A percentile compares a stretch with the other conserved stretches of the same genome.
These are phyloP conservation scores for Akabosia matsudoensis DNA, from an alignment of 1,140 invertebrate species.

Conservation along the genomic window DNA sequence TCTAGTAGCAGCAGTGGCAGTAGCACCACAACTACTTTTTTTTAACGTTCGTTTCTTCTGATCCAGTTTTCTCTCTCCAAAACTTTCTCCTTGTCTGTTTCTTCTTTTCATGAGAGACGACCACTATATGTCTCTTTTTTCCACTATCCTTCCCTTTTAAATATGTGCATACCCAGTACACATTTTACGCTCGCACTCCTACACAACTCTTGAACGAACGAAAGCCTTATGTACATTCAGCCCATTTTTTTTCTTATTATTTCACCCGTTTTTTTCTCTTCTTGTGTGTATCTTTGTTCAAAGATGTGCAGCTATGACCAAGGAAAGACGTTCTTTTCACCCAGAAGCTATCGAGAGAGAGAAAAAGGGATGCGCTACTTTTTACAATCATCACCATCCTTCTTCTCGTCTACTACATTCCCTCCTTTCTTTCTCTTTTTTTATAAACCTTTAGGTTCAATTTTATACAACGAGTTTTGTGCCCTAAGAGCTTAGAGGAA, in stretches of 20 bases:
- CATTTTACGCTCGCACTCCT: too few species aligned
- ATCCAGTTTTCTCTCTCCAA: conserved; percentile 3
- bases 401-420: neutral
- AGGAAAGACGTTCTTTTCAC: neutral
- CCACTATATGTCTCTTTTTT: too few species aligned
- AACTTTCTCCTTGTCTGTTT: conserved; percentile 17
- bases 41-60: neutral
- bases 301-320: neutral
- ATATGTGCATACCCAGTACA: too few species aligned
- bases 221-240: too few species aligned
- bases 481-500: neutral
- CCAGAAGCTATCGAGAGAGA: neutral
- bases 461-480: too few species aligned
- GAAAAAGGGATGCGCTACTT: conserved; percentile 9
- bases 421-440: neutral
- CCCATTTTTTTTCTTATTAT: too few species aligned
- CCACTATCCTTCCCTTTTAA: too few species aligned
- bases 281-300: neutral
- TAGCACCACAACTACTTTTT: neutral
- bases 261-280: too few species aligned
- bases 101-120: too few species aligned
- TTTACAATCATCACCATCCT: neutral
- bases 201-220: too few species aligned
- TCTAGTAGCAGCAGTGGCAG: too few species aligned
- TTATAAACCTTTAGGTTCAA: too few species aligned